phyloP scores from a whole-genome alignment of 2,888 invertebrate species.

The Hemistola chrysoprasaria region DNA sequence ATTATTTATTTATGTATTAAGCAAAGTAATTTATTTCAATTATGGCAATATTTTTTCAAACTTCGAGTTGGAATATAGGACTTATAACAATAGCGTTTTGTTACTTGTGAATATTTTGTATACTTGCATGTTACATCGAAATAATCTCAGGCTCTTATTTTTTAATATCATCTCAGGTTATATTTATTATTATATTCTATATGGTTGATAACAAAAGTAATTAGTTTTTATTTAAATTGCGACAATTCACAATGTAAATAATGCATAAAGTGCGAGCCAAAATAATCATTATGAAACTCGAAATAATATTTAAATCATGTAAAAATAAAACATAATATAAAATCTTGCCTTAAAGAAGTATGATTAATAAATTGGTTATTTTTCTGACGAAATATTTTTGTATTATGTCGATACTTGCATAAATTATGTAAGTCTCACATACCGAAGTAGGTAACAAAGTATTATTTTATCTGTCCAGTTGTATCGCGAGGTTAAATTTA shows the following conservation, averaged over 20 bases:
- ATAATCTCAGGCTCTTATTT: no score
- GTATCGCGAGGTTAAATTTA: slow-evolving; percentile 38
- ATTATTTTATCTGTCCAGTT: slow-evolving; percentile 28
- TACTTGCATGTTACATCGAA: no score
- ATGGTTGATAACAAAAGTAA: no score
- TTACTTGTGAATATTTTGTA: no score
- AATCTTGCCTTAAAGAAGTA: slow-evolving; percentile 17
- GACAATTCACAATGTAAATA: no score
- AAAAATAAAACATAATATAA: not conserved
- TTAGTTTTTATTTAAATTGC: no score
- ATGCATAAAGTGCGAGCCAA: no score
- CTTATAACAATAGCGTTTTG: not conserved
- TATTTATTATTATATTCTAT: no score
- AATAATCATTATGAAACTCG: no score
- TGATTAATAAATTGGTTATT: no score
- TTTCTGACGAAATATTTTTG: slow-evolving; percentile 49
- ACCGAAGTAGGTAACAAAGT: slow-evolving; percentile 21
- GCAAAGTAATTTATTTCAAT: not conserved
- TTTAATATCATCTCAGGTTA: no score
- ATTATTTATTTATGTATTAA: not conserved
- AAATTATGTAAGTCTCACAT: slow-evolving; percentile 25
- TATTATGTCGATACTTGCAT: slow-evolving; percentile 36
- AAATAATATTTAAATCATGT: not conserved
- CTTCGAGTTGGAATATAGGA: no score
- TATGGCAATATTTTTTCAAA: slow-evolving; percentile 7